Conservation (phyloP, 2,797 vertebrate genomes). For the Apodemus agrarius region DNA sequence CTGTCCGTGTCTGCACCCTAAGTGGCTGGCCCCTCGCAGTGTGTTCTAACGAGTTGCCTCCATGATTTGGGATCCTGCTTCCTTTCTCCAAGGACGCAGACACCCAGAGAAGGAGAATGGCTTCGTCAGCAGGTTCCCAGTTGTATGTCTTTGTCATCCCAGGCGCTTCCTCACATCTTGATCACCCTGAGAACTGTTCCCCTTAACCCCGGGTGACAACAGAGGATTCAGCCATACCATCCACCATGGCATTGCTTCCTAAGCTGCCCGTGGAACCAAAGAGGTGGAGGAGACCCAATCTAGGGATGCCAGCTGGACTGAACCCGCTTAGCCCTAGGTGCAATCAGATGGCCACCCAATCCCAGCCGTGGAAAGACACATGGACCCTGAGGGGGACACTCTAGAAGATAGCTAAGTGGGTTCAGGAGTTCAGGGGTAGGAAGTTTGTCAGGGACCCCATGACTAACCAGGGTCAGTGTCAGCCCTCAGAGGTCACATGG, state of each 20-base stretch:
- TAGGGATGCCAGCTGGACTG: neutral
- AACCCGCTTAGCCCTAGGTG: neutral
- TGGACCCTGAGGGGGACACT: neutral
- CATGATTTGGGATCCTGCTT: neutral
- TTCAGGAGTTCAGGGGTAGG: neutral
- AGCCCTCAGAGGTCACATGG: neutral
- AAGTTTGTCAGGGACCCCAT: neutral
- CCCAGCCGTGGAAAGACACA: neutral
- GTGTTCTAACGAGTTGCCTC: neutral
- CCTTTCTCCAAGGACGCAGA: neutral
- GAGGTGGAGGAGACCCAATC: neutral
- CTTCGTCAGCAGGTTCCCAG: neutral
- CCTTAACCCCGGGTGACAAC: neutral
- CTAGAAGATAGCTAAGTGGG: neutral
- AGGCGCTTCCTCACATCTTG: neutral
- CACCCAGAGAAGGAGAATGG: neutral
- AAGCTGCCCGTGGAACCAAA: too few relatives aligned
- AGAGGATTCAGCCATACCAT: neutral
- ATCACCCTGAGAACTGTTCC: neutral
- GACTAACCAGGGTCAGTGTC: neutral
- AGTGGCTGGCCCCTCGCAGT: too few relatives aligned
- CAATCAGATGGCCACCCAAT: neutral
- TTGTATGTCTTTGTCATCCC: neutral
- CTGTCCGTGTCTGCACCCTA: neutral
- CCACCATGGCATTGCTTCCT: neutral